phyloP scores from a whole-genome alignment of 1,140 invertebrate species.

The Drosophila serrata region DNA sequence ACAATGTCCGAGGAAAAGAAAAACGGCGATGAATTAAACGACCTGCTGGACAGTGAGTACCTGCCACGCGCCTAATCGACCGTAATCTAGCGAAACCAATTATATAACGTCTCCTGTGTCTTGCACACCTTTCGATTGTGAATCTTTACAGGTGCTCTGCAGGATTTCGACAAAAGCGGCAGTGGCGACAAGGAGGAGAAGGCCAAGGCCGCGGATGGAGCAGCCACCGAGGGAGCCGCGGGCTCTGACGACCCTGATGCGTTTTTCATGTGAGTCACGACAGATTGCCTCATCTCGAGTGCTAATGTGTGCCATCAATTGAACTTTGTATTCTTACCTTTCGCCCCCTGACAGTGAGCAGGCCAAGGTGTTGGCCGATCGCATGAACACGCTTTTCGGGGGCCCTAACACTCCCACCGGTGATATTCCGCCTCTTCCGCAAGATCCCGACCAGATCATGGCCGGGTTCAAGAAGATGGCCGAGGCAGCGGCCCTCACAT shows the following conservation, averaged over 20 bases:
- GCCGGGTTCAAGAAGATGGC: conserved; percentile 84
- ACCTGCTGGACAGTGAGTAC: conserved; percentile 44
- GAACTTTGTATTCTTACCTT: conserved; percentile 63
- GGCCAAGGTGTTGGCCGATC: conserved; percentile 80
- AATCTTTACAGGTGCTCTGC: conserved; percentile 85
- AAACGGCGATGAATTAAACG: conserved; percentile 60
- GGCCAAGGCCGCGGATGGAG: conserved; percentile 27
- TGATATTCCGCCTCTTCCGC: conserved; percentile 74
- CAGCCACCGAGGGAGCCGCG: conserved; percentile 15
- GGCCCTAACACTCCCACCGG: conserved; percentile 73
- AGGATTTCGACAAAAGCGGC: conserved; percentile 86
- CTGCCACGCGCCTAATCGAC: no score
- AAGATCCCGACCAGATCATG: conserved; percentile 80
- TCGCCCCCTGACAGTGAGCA: conserved; percentile 64
- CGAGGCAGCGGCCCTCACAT: conserved; percentile 77
- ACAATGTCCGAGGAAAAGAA: conserved; percentile 77
- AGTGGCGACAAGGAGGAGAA: conserved; percentile 54
- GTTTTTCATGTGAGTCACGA: conserved; percentile 75
- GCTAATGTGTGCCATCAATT: conserved; percentile 20
- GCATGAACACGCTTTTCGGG: conserved; percentile 82
- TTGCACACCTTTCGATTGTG: background rate
- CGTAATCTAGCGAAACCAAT: conserved; percentile 2
- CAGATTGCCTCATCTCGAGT: background rate
- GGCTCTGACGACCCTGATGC: conserved; percentile 55
- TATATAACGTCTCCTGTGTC: conserved; percentile 44